phyloP scores from a whole-genome alignment of 2,797 vertebrate genomes.

The Schizopygopsis malacanthus region DNA sequence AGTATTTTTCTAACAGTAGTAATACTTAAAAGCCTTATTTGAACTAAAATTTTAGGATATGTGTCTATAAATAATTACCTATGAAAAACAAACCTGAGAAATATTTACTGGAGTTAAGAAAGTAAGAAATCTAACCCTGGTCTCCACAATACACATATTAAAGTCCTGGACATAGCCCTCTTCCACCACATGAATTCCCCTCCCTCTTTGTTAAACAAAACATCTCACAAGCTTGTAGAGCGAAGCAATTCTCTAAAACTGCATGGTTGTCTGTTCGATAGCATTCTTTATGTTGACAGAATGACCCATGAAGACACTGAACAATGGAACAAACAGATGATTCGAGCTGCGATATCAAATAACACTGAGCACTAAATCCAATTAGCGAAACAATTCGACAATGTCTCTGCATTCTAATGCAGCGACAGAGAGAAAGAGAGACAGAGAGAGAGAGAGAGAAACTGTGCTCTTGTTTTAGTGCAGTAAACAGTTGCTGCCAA shows the following conservation, averaged over 20 bases:
- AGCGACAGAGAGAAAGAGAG: constrained; percentile 14
- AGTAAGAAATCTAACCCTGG: neutral
- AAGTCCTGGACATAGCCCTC: neutral
- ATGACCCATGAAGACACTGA: constrained; percentile 67
- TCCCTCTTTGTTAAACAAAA: constrained; percentile 38
- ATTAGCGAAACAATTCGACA: constrained; percentile 54
- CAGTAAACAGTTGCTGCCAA: constrained; percentile 46
- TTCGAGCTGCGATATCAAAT: constrained; percentile 75
- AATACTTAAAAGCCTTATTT: neutral
- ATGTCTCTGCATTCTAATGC: constrained; percentile 44
- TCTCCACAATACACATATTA: neutral
- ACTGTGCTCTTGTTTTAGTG: constrained; percentile 33
- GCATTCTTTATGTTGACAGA: constrained; percentile 51
- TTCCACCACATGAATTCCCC: constrained; percentile 12
- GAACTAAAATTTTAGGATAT: neutral
- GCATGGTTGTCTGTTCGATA: constrained; percentile 46
- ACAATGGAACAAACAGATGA: constrained; percentile 75
- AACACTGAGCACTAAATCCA: constrained; percentile 60
- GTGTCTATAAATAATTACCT: neutral
- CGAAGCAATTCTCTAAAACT: constrained; percentile 61
- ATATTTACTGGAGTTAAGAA: neutral
- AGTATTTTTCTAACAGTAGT: neutral
- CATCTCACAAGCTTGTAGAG: constrained; percentile 53
- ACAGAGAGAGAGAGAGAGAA: neutral
- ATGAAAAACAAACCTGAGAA: neutral